Conservation (phyloP, 1,140 invertebrate genomes). For the Artemia franciscana region DNA sequence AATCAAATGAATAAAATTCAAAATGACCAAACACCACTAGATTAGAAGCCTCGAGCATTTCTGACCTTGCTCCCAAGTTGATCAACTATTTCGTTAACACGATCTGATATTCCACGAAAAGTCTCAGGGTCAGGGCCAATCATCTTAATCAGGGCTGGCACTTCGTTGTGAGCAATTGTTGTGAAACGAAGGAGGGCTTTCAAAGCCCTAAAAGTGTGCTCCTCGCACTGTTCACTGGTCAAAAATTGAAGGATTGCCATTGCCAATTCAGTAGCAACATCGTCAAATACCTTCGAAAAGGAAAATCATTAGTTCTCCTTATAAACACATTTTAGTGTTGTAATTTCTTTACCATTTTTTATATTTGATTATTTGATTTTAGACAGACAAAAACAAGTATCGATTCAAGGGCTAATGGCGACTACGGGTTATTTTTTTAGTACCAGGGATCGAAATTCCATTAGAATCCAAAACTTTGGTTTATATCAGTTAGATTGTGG, state of each 20-base stretch:
- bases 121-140: constrained; percentile 64
- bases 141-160: constrained; percentile 69
- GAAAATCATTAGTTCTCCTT: constrained; percentile 4
- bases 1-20: too few species aligned
- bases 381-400: too few species aligned
- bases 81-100: constrained; percentile 56
- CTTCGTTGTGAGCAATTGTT: constrained; percentile 49
- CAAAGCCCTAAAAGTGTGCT: constrained; percentile 48
- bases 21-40: too few species aligned
- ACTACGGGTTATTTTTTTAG: too few species aligned
- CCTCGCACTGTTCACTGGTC: constrained; percentile 47
- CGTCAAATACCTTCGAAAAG: constrained; percentile 56
- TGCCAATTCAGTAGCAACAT: constrained; percentile 68
- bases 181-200: constrained; percentile 55
- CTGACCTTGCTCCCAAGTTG: constrained; percentile 9
- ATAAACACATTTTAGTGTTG: too few species aligned
- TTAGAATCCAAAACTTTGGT: too few species aligned
- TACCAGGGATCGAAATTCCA: too few species aligned
- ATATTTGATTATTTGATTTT: too few species aligned
- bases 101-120: constrained; percentile 36
- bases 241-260: constrained; percentile 80
- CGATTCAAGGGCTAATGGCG: too few species aligned
- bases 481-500: too few species aligned
- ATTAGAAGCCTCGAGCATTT: constrained; percentile 7
- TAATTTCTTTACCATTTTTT: too few species aligned